Evolutionary conservation across 1,140 invertebrate genomes (phyloP).

Genomic region (Penaeus japonicus): DNA sequence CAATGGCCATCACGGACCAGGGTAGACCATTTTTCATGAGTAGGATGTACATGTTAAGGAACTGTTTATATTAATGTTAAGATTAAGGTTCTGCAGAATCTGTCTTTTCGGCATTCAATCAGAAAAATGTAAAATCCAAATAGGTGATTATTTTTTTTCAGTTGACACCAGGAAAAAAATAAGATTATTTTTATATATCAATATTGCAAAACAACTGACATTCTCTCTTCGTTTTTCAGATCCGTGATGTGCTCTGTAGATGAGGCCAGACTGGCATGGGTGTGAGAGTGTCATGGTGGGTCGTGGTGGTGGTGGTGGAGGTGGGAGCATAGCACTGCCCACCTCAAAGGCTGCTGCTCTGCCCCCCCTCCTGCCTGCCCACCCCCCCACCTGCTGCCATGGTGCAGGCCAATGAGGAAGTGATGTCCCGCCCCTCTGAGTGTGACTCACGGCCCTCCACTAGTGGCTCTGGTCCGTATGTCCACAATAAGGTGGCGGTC

Average conservation of each 20-base stretch:
- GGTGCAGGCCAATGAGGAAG: conserved; percentile 59
- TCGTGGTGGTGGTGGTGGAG: conserved; percentile 37
- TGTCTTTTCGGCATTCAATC: too few species aligned
- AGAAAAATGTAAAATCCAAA: too few species aligned
- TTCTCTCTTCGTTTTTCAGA: background rate
- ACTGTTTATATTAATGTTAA: too few species aligned
- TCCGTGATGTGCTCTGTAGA: conserved; percentile 14
- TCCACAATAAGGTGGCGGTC: conserved; percentile 49
- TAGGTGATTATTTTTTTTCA: background rate
- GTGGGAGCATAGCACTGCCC: conserved; percentile 42
- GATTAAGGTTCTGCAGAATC: too few species aligned
- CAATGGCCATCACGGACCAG: too few species aligned
- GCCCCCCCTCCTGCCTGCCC: conserved; percentile 17
- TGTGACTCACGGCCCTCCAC: conserved; percentile 59
- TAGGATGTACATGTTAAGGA: too few species aligned
- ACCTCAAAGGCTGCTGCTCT: conserved; percentile 30
- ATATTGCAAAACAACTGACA: background rate
- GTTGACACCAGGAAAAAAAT: too few species aligned
- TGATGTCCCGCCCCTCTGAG: conserved; percentile 57
- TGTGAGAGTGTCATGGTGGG: conserved; percentile 53
- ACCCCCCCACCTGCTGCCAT: conserved; percentile 50
- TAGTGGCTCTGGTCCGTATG: conserved; percentile 58
- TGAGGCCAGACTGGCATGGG: conserved; percentile 47
- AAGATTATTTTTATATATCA: too few species aligned
- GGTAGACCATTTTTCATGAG: too few species aligned